Evolutionary conservation across 2,113 vertebrate species (phyloP), one percentile per base, ranked within the genome.

Genomic region (Vidua macroura): DNA sequence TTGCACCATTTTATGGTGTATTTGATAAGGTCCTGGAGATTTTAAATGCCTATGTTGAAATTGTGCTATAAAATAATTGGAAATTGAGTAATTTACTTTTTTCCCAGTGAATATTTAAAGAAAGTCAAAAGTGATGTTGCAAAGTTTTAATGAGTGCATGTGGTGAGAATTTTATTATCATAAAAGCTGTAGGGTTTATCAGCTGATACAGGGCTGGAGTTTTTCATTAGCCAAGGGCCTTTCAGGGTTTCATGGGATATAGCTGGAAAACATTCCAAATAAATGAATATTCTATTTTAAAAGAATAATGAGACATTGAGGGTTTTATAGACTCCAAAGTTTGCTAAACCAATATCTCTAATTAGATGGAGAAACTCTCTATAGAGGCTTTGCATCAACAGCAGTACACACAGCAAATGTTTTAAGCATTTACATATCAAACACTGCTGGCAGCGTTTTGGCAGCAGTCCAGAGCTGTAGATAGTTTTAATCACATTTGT

Each of bases 271-370:
- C 66, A 77, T 96, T 96, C 92, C 92, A 83, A 97, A 97, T 80
- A 96, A 96, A 96, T 80, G 66, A 96, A 94, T 94, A 95, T 95
- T 96, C 87, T 39, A 13, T 96, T 94, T 96, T 97, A 80, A 93
- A 95, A 94, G 90, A 95, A 94, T 97, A 97, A 59, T 92, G 95
- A 95, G 95, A 93, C 7, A 0, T 84, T 92, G 82, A 95, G 92
- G 79, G 64, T 77, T 91, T 91, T 73, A 53, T 91, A 74, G 95
- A 93, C 85, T 92, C 93, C 82, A 21, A 95, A 76, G 73, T 90
- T 95, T 94, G 88, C 96, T 96, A 96, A 86, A 77, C 95, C 68
- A 77, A 81, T 97, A 95, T 92, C 87, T 92, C 94, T 95, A 90
- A 89, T 94, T 92, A 95, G 76, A 91, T 86, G 78, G 86, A 90